Evolutionary conservation across 2,113 vertebrate genomes (phyloP).

Genomic region (Stomatorhinus ivindoensis): DNA sequence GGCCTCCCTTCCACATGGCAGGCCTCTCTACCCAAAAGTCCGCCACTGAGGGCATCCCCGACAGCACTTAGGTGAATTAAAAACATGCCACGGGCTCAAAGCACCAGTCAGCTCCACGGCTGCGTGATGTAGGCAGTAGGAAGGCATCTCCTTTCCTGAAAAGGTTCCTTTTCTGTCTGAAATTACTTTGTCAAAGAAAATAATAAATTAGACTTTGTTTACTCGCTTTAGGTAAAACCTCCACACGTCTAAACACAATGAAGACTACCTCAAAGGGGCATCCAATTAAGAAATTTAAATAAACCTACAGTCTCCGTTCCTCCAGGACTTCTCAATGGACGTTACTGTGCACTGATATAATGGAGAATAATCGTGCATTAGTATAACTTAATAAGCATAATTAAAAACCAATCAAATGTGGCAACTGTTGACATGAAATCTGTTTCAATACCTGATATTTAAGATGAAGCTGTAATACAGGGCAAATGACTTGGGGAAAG

Average conservation of each 20-base stretch:
- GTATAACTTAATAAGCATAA: slow-evolving; percentile 25
- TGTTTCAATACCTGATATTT: slow-evolving; percentile 13
- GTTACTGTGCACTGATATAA: slow-evolving; percentile 23
- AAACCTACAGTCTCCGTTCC: slow-evolving; percentile 35
- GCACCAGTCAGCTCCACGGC: neutral
- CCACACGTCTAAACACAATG: slow-evolving; percentile 2
- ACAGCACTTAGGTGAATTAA: neutral
- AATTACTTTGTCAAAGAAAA: neutral
- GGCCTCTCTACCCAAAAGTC: neutral
- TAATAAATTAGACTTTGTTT: neutral
- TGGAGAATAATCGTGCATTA: slow-evolving; percentile 31
- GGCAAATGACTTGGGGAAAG: neutral
- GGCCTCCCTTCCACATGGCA: neutral
- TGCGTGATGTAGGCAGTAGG: neutral
- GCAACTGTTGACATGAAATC: slow-evolving; percentile 12
- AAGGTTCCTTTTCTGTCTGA: neutral
- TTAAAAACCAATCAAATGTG: slow-evolving; percentile 9
- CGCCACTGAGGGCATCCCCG: neutral
- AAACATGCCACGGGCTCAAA: neutral
- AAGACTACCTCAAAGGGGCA: slow-evolving; percentile 20
- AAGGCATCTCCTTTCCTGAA: neutral
- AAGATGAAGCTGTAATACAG: neutral
- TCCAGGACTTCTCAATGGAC: slow-evolving; percentile 14
- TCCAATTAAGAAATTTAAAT: slow-evolving; percentile 39
- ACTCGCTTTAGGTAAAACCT: slow-evolving; percentile 4